phyloP scores from a whole-genome alignment of 1,140 invertebrate genomes.

The Adoxophyes honmai region DNA sequence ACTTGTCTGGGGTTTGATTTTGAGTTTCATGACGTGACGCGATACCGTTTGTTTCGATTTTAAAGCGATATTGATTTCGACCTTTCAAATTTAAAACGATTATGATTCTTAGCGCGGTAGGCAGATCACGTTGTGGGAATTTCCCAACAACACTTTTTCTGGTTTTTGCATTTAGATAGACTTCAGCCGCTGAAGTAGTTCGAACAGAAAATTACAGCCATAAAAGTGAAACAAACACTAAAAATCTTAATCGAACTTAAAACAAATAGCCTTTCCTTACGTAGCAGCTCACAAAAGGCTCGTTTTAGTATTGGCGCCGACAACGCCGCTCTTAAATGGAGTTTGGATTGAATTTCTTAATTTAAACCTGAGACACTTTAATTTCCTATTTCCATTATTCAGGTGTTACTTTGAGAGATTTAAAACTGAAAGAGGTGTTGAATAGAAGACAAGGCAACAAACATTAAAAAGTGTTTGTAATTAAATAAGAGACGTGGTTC shows the following conservation, averaged over 20 bases:
- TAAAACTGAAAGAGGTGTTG: not conserved
- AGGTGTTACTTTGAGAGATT: conserved; percentile 8
- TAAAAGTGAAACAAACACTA: not conserved
- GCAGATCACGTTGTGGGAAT: too few relatives aligned
- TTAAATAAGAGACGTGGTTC: too few relatives aligned
- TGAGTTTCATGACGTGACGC: too few relatives aligned
- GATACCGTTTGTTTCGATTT: too few relatives aligned
- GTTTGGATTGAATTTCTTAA: conserved; percentile 9
- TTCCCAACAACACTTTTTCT: too few relatives aligned
- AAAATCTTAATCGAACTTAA: conserved; percentile 1
- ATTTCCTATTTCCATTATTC: conserved; percentile 10
- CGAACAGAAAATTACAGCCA: not conserved
- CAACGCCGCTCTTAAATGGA: not conserved
- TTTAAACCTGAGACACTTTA: conserved; percentile 7
- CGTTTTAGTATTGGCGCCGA: not conserved
- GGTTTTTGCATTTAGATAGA: too few relatives aligned
- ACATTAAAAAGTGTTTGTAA: too few relatives aligned
- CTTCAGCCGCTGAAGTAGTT: too few relatives aligned
- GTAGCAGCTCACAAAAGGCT: not conserved
- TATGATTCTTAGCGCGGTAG: too few relatives aligned
- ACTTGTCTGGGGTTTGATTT: too few relatives aligned
- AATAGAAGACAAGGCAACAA: not conserved
- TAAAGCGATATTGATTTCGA: too few relatives aligned
- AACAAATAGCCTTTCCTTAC: not conserved
- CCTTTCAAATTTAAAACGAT: too few relatives aligned